phyloP scores from a whole-genome alignment of 2,888 invertebrate genomes.

The Standfussiana lucernea region DNA sequence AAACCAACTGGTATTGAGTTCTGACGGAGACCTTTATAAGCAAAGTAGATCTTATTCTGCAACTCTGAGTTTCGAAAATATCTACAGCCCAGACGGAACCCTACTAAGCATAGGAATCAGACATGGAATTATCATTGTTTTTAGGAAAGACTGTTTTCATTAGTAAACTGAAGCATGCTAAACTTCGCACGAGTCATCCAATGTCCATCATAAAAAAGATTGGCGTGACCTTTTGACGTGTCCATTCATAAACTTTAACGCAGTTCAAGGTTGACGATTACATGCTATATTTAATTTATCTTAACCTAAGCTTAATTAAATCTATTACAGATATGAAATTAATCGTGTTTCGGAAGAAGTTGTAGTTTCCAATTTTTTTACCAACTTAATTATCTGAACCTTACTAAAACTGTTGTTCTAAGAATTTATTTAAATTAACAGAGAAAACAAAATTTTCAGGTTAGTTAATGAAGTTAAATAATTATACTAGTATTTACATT shows the following conservation, averaged over 20 bases:
- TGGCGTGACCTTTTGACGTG: constrained; percentile 37
- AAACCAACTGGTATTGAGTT: background rate
- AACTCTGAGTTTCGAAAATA: background rate
- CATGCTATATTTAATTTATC: constrained; percentile 28
- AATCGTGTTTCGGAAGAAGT: background rate
- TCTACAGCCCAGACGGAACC: background rate
- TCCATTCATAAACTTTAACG: constrained; percentile 25
- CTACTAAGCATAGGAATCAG: background rate
- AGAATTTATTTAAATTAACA: background rate
- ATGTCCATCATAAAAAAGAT: constrained; percentile 27
- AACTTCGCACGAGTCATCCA: background rate
- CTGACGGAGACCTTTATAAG: background rate
- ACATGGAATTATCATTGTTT: background rate
- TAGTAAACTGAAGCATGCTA: background rate
- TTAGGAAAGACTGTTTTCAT: background rate
- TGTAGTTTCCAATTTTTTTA: background rate
- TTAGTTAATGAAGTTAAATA: background rate
- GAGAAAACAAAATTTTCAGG: background rate
- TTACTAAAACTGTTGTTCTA: background rate
- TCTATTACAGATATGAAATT: background rate
- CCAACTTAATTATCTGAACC: background rate
- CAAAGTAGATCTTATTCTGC: background rate
- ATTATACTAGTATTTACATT: background rate
- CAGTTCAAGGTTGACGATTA: constrained; percentile 35
- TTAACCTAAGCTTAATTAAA: background rate